A percentile compares a stretch with the other conserved stretches of the same genome.
Evolutionary conservation across 1,140 invertebrate species (phyloP).

Genomic region (Drosophila lowei): DNA sequence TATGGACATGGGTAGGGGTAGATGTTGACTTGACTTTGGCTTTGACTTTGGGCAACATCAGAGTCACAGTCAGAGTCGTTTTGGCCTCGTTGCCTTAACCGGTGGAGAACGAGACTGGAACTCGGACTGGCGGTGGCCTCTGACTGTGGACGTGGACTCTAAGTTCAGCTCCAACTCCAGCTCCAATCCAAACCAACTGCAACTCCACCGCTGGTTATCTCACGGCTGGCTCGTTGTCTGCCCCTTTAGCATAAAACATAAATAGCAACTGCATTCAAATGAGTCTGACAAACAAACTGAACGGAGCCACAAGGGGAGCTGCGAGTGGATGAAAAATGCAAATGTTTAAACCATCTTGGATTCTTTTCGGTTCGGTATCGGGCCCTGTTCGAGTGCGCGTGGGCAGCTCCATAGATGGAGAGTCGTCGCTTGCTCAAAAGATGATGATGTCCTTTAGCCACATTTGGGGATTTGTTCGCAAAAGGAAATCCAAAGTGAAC

Average conservation of each 20-base stretch:
- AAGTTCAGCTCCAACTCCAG: constrained; percentile 10
- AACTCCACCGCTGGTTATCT: constrained; percentile 39
- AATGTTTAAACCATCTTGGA: constrained; percentile 47
- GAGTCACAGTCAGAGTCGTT: constrained; percentile 30
- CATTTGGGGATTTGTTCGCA: constrained; percentile 38
- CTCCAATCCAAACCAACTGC: not conserved
- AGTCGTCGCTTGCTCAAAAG: constrained; percentile 9
- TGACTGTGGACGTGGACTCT: constrained; percentile 8
- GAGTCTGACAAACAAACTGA: constrained; percentile 74
- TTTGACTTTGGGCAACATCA: constrained; percentile 23
- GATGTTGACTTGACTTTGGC: constrained; percentile 27
- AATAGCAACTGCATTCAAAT: constrained; percentile 80
- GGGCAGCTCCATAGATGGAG: constrained; percentile 41
- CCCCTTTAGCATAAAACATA: constrained; percentile 79
- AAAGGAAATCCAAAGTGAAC: constrained; percentile 1
- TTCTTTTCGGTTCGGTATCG: constrained; percentile 21
- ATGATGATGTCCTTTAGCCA: constrained; percentile 50
- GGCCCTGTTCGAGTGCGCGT: constrained; percentile 17
- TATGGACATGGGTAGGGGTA: not conserved
- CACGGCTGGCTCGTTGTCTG: constrained; percentile 29
- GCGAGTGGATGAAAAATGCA: constrained; percentile 45
- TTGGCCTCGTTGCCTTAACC: constrained; percentile 44
- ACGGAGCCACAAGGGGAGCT: constrained; percentile 30
- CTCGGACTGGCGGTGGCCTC: constrained; percentile 13
- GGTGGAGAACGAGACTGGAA: constrained; percentile 21